Evolutionary conservation across 1,140 invertebrate genomes (phyloP).

Genomic region (Ips nitidus): DNA sequence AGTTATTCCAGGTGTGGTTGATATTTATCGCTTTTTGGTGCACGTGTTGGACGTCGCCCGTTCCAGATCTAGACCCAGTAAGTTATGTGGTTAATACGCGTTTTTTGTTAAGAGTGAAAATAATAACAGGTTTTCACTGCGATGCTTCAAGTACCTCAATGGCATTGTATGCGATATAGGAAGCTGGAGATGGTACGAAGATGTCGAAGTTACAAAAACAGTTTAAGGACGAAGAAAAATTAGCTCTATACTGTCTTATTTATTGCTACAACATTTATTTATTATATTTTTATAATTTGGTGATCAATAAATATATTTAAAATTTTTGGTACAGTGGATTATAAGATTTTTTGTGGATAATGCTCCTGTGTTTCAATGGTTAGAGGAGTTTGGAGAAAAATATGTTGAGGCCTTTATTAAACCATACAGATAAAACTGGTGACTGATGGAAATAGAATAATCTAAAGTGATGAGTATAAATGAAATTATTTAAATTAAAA

Average conservation of each 20-base stretch:
- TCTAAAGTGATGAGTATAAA: too few relatives aligned
- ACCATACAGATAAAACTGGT: too few relatives aligned
- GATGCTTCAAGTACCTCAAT: slow-evolving; percentile 73
- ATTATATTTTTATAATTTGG: neutral
- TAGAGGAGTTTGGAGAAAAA: too few relatives aligned
- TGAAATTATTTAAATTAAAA: too few relatives aligned
- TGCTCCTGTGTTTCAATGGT: too few relatives aligned
- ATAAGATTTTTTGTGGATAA: too few relatives aligned
- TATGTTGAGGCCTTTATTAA: too few relatives aligned
- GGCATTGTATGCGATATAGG: slow-evolving; percentile 76
- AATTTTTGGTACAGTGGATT: too few relatives aligned
- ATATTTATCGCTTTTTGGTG: too few relatives aligned
- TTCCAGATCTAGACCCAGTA: neutral
- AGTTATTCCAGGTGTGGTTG: neutral
- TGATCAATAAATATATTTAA: too few relatives aligned
- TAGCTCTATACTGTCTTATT: neutral
- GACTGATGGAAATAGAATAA: too few relatives aligned
- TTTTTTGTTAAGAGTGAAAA: slow-evolving; percentile 15
- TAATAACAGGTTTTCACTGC: slow-evolving; percentile 54
- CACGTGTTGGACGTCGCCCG: neutral
- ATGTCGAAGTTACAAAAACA: slow-evolving; percentile 55
- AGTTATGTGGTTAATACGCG: neutral
- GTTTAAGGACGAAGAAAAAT: slow-evolving; percentile 24
- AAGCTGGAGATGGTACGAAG: slow-evolving; percentile 73
- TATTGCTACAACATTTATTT: neutral